Evolutionary conservation across 2,888 invertebrate genomes (phyloP).

Genomic region (Ichneumoninae sp.): DNA sequence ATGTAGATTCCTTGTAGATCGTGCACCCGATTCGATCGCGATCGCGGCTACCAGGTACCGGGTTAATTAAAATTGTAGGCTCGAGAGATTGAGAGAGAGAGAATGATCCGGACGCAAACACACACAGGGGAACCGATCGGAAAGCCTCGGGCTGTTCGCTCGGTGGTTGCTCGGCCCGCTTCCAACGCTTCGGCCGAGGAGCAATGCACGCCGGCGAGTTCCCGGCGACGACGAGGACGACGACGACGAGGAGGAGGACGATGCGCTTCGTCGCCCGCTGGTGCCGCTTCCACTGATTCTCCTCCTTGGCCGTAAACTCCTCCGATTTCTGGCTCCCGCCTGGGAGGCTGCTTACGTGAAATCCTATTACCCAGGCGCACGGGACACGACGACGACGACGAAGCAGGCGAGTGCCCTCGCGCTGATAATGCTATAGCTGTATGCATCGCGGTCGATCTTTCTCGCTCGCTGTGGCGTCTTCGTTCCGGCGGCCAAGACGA

Average conservation of each 20-base stretch:
- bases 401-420: constrained; percentile 55
- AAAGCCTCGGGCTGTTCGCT: constrained; percentile 48
- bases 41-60: constrained; percentile 83
- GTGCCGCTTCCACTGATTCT: constrained; percentile 31
- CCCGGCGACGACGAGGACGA: constrained; percentile 50
- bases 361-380: constrained; percentile 75
- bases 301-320: constrained; percentile 74
- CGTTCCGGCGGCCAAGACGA: constrained; percentile 35
- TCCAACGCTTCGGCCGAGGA: constrained; percentile 50
- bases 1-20: constrained; percentile 85
- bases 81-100: constrained; percentile 53
- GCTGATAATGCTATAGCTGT: constrained; percentile 48
- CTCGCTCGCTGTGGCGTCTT: constrained; percentile 20
- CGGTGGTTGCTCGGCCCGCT: constrained; percentile 52
- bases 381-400: constrained; percentile 67
- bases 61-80: constrained; percentile 84
- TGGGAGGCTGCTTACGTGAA: constrained; percentile 80
- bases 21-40: constrained; percentile 85
- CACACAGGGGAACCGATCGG: constrained; percentile 28
- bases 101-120: background rate
- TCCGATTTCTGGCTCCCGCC: constrained; percentile 79
- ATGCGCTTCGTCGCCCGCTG: constrained; percentile 44
- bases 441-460: constrained; percentile 26
- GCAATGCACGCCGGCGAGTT: constrained; percentile 46
- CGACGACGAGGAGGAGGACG: constrained; percentile 40